Percentiles rank a stretch among this genome's conserved stretches.
Evolutionary conservation across 1,140 invertebrate species (phyloP).

Genomic region (Hermetia illucens): DNA sequence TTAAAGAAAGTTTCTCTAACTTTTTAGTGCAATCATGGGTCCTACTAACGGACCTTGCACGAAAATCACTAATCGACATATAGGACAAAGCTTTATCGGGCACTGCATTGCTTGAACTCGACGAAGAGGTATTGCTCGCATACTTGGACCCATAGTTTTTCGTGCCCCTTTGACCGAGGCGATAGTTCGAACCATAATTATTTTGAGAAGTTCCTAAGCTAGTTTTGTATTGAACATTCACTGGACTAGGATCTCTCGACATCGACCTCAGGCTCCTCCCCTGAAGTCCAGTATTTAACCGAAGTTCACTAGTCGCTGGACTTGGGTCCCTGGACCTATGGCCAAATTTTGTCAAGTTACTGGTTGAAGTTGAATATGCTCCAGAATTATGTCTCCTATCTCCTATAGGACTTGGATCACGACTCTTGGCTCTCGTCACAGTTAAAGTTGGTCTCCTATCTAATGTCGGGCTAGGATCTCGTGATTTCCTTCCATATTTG

Average conservation of each 20-base stretch:
- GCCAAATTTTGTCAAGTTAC: constrained; percentile 19
- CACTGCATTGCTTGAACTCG: too few species aligned
- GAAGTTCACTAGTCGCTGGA: too few species aligned
- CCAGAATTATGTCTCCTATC: constrained; percentile 9
- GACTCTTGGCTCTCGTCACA: constrained; percentile 15
- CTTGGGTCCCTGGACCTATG: constrained; percentile 21
- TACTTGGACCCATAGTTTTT: constrained; percentile 8
- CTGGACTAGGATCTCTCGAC: constrained; percentile 15
- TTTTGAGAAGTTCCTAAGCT: constrained; percentile 9
- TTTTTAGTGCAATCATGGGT: constrained; percentile 11
- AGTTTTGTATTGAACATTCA: constrained; percentile 11
- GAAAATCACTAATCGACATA: constrained; percentile 23
- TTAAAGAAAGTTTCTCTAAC: not conserved
- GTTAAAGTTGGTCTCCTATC: constrained; percentile 17
- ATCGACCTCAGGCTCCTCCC: too few species aligned
- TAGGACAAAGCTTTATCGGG: constrained; percentile 22
- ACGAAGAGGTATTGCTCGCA: constrained; percentile 3
- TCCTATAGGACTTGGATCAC: constrained; percentile 22
- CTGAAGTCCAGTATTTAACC: too few species aligned
- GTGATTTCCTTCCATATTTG: constrained; percentile 18
- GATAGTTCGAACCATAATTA: not conserved
- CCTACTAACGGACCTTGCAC: constrained; percentile 20
- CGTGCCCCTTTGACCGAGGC: not conserved
- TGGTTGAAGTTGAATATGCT: constrained; percentile 16
- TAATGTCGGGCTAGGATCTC: constrained; percentile 23